phyloP scores from a whole-genome alignment of 1,140 invertebrate genomes.

The Trissolcus basalis region DNA sequence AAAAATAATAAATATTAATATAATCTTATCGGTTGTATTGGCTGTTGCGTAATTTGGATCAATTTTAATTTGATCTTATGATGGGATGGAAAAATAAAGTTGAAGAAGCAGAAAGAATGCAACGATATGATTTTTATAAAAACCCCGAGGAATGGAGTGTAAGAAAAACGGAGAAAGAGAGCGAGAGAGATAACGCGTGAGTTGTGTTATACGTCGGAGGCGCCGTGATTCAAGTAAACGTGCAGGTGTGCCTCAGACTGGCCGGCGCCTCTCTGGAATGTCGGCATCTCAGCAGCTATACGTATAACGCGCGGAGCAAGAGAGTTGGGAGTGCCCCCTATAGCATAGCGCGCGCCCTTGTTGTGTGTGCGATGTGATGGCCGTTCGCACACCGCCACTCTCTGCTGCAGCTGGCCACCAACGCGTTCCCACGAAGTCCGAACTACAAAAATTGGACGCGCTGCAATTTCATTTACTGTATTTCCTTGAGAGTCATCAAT shows the following conservation, averaged over 20 bases:
- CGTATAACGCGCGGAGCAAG: no score
- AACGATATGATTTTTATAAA: neutral
- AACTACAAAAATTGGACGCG: constrained; percentile 61
- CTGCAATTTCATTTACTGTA: no score
- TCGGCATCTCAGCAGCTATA: constrained; percentile 39
- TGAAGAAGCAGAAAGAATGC: constrained; percentile 1
- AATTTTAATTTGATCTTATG: no score
- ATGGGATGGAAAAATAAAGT: neutral
- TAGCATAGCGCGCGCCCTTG: constrained; percentile 20
- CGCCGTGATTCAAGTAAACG: constrained; percentile 75
- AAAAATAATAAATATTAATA: no score
- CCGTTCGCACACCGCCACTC: constrained; percentile 59
- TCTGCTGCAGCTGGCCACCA: constrained; percentile 74
- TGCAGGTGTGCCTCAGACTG: constrained; percentile 75
- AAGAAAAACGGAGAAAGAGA: constrained; percentile 14
- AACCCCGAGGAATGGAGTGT: constrained; percentile 8
- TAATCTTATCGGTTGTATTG: no score
- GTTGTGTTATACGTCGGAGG: constrained; percentile 69
- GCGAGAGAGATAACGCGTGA: constrained; percentile 38
- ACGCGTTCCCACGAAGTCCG: constrained; percentile 74
- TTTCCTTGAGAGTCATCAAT: no score
- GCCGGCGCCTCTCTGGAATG: constrained; percentile 75
- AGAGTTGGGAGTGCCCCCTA: constrained; percentile 30
- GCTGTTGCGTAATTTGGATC: no score
- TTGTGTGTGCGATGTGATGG: constrained; percentile 45